These are phyloP conservation scores for Blastobasis adustella DNA, from an alignment of 2,888 invertebrate genomes.

Conservation along the genomic window DNA sequence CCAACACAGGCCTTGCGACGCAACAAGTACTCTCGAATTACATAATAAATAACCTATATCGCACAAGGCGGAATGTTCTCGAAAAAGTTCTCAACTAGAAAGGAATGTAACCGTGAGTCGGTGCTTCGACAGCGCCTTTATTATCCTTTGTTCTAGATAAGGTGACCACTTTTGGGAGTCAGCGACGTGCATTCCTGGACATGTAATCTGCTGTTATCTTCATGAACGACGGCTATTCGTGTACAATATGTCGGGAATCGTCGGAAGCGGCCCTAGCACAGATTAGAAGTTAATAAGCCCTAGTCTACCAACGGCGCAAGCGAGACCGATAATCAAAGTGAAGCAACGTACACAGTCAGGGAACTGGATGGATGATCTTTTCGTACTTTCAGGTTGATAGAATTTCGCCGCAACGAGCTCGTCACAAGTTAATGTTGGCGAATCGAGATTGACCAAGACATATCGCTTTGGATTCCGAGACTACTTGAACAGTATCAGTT, in stretches of 20 bases:
- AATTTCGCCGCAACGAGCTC: too few species aligned
- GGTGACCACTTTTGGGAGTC: slow-evolving; percentile 7
- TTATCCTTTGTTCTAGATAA: slow-evolving; percentile 16
- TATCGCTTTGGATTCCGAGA: too few species aligned
- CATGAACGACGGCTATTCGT: neutral
- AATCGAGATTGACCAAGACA: too few species aligned
- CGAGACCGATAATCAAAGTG: too few species aligned
- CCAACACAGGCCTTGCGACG: neutral
- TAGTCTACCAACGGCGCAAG: too few species aligned
- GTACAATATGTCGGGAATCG: neutral
- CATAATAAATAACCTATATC: neutral
- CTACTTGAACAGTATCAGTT: too few species aligned
- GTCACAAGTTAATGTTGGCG: too few species aligned
- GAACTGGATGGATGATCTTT: too few species aligned
- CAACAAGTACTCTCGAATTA: slow-evolving; percentile 4
- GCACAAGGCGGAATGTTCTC: slow-evolving; percentile 3
- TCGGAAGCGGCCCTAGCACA: neutral
- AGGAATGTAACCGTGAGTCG: slow-evolving; percentile 12
- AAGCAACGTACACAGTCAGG: too few species aligned
- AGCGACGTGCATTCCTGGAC: neutral
- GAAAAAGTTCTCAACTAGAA: slow-evolving; percentile 4
- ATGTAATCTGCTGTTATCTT: too few species aligned
- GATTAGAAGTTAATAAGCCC: too few species aligned
- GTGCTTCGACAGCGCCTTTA: slow-evolving; percentile 9
- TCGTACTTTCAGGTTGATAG: too few species aligned